phyloP scores from a whole-genome alignment of 2,113 vertebrate species.

The Porphyrio hochstetteri region DNA sequence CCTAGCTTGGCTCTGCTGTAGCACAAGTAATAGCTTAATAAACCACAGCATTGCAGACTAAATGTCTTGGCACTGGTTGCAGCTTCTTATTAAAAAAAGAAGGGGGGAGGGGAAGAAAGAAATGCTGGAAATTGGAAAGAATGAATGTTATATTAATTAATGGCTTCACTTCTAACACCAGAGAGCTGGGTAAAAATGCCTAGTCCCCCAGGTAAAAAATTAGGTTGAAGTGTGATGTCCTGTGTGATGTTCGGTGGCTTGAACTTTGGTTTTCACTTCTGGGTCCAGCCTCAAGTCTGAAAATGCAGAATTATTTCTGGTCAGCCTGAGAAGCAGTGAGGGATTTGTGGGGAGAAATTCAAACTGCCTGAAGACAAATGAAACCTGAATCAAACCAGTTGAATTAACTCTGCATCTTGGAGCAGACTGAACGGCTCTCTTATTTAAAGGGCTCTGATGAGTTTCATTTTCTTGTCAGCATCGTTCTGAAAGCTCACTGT shows the following conservation, averaged over 20 bases:
- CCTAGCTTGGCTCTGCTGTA: slow-evolving; percentile 6
- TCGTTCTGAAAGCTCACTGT: neutral
- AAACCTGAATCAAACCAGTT: neutral
- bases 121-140: neutral
- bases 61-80: neutral
- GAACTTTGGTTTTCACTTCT: neutral
- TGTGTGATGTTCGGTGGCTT: neutral
- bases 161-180: neutral
- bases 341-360: neutral
- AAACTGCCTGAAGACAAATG: neutral
- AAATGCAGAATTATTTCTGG: slow-evolving; percentile 8
- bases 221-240: neutral
- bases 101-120: neutral
- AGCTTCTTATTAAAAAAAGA: neutral
- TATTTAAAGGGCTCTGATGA: neutral
- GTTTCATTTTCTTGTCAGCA: neutral
- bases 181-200: neutral
- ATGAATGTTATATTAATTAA: neutral
- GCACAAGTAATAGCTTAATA: slow-evolving; percentile 35
- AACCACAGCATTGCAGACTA: slow-evolving; percentile 26
- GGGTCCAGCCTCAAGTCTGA: neutral
- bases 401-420: neutral
- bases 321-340: neutral
- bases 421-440: neutral
- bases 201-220: neutral